phyloP scores from a whole-genome alignment of 2,113 vertebrate species.

The Anser brachyrhynchus region DNA sequence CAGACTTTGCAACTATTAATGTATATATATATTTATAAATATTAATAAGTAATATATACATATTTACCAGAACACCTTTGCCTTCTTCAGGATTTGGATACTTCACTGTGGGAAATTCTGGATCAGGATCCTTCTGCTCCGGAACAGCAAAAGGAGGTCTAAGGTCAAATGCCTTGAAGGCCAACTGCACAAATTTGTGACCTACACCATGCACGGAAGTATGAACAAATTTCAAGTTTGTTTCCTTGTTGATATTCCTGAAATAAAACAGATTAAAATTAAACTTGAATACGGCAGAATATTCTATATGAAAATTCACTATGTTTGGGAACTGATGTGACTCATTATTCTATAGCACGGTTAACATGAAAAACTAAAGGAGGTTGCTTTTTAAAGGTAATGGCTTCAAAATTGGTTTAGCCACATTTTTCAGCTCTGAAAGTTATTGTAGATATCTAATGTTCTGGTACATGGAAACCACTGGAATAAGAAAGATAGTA shows the following conservation, averaged over 20 bases:
- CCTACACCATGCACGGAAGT: constrained; percentile 96
- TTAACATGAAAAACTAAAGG: background rate
- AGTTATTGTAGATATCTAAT: background rate
- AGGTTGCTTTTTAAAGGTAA: background rate
- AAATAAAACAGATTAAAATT: constrained; percentile 18
- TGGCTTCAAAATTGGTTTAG: background rate
- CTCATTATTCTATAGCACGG: background rate
- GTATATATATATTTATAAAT: constrained; percentile 30
- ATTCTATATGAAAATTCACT: background rate
- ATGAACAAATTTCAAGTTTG: constrained; percentile 91
- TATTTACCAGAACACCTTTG: constrained; percentile 91
- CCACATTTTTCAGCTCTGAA: background rate
- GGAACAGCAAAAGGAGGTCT: constrained; percentile 89
- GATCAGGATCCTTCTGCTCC: constrained; percentile 94
- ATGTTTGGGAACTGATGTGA: fast-evolving
- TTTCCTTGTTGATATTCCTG: constrained; percentile 89
- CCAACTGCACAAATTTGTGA: constrained; percentile 90
- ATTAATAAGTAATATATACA: no score
- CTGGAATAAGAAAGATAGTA: background rate
- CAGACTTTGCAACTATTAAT: background rate
- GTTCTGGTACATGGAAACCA: background rate
- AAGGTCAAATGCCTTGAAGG: constrained; percentile 92
- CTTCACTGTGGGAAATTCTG: constrained; percentile 94
- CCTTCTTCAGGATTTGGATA: constrained; percentile 99
- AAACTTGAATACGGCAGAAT: background rate